These are phyloP conservation scores for Drosophila multiciliata DNA, from an alignment of 2,888 invertebrate genomes.

Conservation along the genomic window DNA sequence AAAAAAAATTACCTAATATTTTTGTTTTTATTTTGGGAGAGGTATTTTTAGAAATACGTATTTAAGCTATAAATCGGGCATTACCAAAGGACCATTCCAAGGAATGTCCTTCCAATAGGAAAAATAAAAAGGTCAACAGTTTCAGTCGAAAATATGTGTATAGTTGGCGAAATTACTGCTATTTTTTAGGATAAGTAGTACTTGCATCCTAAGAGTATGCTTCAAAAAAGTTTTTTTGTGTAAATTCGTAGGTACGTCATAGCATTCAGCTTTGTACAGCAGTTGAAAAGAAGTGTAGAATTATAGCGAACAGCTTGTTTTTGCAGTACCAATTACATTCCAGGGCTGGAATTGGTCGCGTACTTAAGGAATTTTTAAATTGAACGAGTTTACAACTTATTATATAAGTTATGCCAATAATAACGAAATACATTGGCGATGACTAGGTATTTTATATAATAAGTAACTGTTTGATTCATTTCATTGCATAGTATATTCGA, in stretches of 20 bases:
- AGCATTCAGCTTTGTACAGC: background rate
- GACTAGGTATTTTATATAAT: background rate
- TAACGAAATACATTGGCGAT: background rate
- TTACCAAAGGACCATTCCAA: too few species aligned
- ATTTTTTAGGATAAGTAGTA: background rate
- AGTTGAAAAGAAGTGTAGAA: background rate
- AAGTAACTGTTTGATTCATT: background rate
- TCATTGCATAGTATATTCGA: background rate
- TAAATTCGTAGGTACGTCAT: background rate
- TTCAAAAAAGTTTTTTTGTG: background rate
- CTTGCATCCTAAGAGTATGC: background rate
- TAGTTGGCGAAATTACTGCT: background rate
- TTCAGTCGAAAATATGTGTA: background rate
- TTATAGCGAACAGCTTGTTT: background rate
- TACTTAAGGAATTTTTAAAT: background rate
- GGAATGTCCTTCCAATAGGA: too few species aligned
- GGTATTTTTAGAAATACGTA: background rate
- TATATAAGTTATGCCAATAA: background rate
- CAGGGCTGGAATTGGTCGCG: background rate
- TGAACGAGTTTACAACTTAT: background rate
- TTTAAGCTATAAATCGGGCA: too few species aligned
- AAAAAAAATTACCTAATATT: conserved; percentile 38
- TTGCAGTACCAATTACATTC: background rate
- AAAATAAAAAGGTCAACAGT: too few species aligned
- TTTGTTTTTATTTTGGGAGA: conserved; percentile 13